phyloP scores from a whole-genome alignment of 2,113 vertebrate genomes.

The Oreochromis tanganicae region DNA sequence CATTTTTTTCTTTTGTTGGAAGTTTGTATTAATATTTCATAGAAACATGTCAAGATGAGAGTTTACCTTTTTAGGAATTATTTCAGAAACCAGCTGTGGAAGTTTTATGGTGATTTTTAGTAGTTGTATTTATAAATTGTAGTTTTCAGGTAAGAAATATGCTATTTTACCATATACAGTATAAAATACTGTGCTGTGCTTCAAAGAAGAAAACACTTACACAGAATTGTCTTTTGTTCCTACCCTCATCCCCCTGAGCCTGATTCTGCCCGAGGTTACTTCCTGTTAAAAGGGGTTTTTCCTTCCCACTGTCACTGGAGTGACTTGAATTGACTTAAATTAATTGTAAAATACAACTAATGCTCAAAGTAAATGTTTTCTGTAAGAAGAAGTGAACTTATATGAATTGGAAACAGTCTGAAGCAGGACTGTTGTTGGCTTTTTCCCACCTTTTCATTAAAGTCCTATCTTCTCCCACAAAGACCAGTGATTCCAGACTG shows the following conservation, averaged over 20 bases:
- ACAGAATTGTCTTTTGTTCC: not conserved
- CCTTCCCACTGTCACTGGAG: not conserved
- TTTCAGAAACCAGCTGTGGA: not conserved
- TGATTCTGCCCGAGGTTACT: accelerated
- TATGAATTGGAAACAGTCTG: not conserved
- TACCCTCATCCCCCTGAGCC: not conserved
- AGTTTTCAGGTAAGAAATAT: not conserved
- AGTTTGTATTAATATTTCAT: not conserved
- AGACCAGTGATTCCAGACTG: not conserved
- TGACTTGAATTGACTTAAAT: not conserved
- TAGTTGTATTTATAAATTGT: not conserved
- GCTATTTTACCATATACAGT: not conserved
- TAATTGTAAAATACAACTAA: not conserved
- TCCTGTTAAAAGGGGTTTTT: not conserved
- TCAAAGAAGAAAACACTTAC: not conserved
- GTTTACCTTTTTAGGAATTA: not conserved
- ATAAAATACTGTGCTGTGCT: not conserved
- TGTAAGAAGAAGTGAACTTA: not conserved
- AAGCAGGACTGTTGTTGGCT: not conserved
- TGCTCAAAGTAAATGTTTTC: not conserved
- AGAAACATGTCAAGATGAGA: not conserved
- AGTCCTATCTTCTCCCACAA: not conserved
- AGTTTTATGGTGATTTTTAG: not conserved
- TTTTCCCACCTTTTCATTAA: not conserved
- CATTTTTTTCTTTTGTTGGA: not conserved